Conservation (phyloP, 2,113 vertebrate species). For the Halcyon senegalensis region DNA sequence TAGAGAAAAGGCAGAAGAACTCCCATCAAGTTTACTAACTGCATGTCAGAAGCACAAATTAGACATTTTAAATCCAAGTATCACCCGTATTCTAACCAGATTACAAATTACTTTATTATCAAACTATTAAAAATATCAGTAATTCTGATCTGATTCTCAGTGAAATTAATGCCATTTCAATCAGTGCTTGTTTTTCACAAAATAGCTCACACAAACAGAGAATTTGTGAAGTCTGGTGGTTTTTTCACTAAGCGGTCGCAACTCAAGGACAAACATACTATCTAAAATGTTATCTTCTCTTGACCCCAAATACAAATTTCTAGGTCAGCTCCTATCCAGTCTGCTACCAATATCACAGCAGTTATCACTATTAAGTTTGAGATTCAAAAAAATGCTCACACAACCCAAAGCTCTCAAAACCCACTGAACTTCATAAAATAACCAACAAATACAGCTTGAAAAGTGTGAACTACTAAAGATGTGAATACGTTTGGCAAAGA, state of each 20-base stretch:
- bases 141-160: not conserved
- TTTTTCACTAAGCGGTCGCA: not conserved
- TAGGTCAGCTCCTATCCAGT: conserved; percentile 20
- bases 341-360: conserved; percentile 44
- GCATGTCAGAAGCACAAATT: not conserved
- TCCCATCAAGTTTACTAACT: not conserved
- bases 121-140: not conserved
- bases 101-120: not conserved
- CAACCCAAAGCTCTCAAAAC: conserved; percentile 20
- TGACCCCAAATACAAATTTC: conserved; percentile 13
- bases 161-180: not conserved
- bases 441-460: conserved; percentile 65
- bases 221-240: not conserved
- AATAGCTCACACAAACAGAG: not conserved
- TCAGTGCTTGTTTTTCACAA: not conserved
- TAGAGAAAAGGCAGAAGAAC: not conserved
- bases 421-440: not conserved
- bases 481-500: conserved; percentile 66
- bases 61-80: not conserved
- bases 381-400: conserved; percentile 34
- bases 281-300: conserved; percentile 21
- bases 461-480: conserved; percentile 58
- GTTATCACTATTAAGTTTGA: conserved; percentile 22
- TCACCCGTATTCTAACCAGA: not conserved
- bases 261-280: not conserved